Conservation (phyloP, 2,113 vertebrate species). For the Ancistrus triradiatus region DNA sequence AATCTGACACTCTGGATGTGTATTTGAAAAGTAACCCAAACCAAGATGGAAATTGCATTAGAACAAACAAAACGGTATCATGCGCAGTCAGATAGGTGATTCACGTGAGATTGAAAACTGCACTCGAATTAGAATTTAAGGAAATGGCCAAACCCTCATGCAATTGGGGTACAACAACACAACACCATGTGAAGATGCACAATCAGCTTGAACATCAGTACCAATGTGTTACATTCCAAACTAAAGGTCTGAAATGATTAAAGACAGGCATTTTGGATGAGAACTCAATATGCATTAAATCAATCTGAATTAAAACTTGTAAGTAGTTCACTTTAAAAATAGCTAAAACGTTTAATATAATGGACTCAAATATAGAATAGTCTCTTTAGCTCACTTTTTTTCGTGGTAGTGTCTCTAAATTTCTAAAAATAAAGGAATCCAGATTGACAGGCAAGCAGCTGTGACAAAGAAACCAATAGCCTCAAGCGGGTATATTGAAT, state of each 20-base stretch:
- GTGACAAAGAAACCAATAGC: background rate
- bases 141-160: slow-evolving; percentile 18
- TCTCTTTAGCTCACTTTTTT: no score
- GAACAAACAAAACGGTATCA: slow-evolving; percentile 33
- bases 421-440: slow-evolving; percentile 11
- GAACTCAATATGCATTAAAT: no score
- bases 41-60: slow-evolving; percentile 46
- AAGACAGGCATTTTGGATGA: no score
- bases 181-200: no score
- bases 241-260: background rate
- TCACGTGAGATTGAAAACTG: background rate
- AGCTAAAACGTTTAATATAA: no score
- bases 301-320: no score
- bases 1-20: slow-evolving; percentile 72
- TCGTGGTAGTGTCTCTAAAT: no score
- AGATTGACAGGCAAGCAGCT: no score
- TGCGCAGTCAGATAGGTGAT: slow-evolving; percentile 47
- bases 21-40: slow-evolving; percentile 65
- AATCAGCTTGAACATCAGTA: no score
- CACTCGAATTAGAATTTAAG: slow-evolving; percentile 24
- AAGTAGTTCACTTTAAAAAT: no score
- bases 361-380: no score
- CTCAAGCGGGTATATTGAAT: slow-evolving; percentile 15
- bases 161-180: slow-evolving; percentile 20
- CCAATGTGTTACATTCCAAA: background rate